Conservation (phyloP, 2,888 invertebrate genomes). For the Scaptodrosophila latifasciaeformis region DNA sequence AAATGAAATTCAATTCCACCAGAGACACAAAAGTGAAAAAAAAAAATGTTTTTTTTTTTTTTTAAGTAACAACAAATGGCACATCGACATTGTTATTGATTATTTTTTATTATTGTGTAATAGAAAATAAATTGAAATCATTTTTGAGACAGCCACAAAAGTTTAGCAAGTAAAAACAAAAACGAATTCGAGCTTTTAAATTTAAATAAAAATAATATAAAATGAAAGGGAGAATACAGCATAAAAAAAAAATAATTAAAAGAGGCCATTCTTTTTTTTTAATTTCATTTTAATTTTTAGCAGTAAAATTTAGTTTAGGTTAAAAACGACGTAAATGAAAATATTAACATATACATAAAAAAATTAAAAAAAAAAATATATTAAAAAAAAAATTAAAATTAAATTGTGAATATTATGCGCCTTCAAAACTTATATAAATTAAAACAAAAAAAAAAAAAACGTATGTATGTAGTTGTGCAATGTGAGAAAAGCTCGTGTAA, state of each 20-base stretch:
- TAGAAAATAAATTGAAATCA: not conserved
- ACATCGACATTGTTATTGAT: constrained; percentile 19
- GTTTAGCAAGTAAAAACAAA: constrained; percentile 48
- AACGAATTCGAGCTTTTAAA: constrained; percentile 72
- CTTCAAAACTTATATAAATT: constrained; percentile 67
- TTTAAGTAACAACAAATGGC: not conserved
- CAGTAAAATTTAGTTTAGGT: constrained; percentile 42
- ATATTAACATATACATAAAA: constrained; percentile 21
- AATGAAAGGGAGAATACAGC: constrained; percentile 8
- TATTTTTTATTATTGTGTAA: not conserved
- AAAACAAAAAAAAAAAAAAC: constrained; percentile 33
- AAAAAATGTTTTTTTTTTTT: constrained; percentile 21
- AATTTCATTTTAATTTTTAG: constrained; percentile 35
- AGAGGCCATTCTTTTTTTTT: constrained; percentile 23
- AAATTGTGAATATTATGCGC: constrained; percentile 74
- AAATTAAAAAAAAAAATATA: constrained; percentile 15
- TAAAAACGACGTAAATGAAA: too few relatives aligned
- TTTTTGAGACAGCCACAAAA: constrained; percentile 31
- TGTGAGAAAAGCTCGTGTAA: constrained; percentile 26
- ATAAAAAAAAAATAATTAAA: constrained; percentile 17
- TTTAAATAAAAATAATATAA: constrained; percentile 24
- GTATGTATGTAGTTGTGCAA: constrained; percentile 43
- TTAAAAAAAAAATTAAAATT: constrained; percentile 23
- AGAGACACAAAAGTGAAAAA: constrained; percentile 17
- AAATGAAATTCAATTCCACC: constrained; percentile 16